Evolutionary conservation across 2,113 vertebrate species (phyloP), one percentile per base, ranked within the genome.

Genomic region (Uria aalge): DNA sequence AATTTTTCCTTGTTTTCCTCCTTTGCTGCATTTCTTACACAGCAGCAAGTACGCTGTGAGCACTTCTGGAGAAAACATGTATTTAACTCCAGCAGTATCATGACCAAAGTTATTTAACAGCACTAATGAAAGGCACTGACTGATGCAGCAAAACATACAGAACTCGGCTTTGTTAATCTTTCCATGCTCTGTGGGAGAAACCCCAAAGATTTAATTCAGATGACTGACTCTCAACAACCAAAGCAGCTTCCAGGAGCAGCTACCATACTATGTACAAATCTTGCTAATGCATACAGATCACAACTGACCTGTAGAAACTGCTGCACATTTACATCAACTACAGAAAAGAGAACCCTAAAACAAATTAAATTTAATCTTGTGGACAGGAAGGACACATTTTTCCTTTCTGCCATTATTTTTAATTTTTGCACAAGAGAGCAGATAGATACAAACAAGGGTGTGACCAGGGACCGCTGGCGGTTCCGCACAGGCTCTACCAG

Each of bases 381-480:
- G 29, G 45, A 21, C 27, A 64, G 67, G 34, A n/a, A 40, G 48
- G 41, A 9, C 14, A 0, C 9, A 3, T 11, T 16, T 79, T 67
- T 56, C 34, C 26, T 18, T 38, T 48, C 15, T 66, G 52, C 24
- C 9, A 3, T 6, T 21, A 22, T 12, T 72, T 48, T 43, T 13
- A 1, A 10, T 7, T 20, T 4, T n/a, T 12, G 53, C 34, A 4
- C 9, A 6, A 4, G 50, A 12, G 12, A n/a, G 38, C 9, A 34
- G 34, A 3, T 5, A 26, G 40, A 4, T 43, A 2, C 4, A 15
- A 17, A 8, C 11, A 1, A 15, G 32, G 15, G 4, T 1, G 45
- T 1, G 79, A 23, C 5, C 40, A 7, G 27, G 3, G 30, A 1
- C 1, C 1, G 3, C 34, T 8, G 23, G 38, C 0, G 2, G 5